Base-by-base conservation (phyloP, 1,140 invertebrate genomes). In the Diachasma alloeum region DNA sequence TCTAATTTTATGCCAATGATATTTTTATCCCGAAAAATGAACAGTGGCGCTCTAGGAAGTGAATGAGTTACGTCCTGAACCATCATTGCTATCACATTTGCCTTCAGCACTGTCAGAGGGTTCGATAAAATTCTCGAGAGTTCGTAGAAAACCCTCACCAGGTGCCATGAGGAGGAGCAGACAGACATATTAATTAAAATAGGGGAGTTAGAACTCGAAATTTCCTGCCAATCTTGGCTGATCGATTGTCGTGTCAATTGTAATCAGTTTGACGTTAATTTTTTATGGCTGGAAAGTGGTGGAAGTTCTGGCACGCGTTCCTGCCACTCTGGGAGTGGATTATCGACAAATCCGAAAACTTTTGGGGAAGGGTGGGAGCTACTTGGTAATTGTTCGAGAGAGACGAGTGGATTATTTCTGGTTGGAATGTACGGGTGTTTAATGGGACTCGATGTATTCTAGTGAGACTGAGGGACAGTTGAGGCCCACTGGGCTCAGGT, bases 271-370 rank as follows among this genome's bases (percentile, higher is more conserved):
- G 22, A 74, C 48, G 48, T 19, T 1, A 53, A 6, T 1, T 53
- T n/a, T 19, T 17, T 1, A 79, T 79, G 74, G 68, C 69, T 63
- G 24, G 66, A 44, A 36, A 71, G 67, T 79, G 59, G 74, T 74
- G 66, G 66, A 76, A 48, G 44, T 74, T 76, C 59, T 79, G 74
- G 66, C 36, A 76, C 26, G 44, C 76, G 8, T 70, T 79, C 19
- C 22, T 53, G 17, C 67, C 24, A 6, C n/a, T 79, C 19, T 79
- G 78, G 74, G 36, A 77, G 22, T 79, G 74, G 74, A 72, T 79
- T 15, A 24, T 74, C 8, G 15, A 59, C 17, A 46, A 11, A 63
- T 59, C 39, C 10, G 72, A 37, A 11, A 17, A 67, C 46, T 17
- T 77, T 44, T 48, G 67, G 19, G 36, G 37, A 15, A 70, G 46